These are phyloP conservation scores for Dinocampus coccinellae DNA, from an alignment of 2,888 invertebrate species.

Conservation along the genomic window DNA sequence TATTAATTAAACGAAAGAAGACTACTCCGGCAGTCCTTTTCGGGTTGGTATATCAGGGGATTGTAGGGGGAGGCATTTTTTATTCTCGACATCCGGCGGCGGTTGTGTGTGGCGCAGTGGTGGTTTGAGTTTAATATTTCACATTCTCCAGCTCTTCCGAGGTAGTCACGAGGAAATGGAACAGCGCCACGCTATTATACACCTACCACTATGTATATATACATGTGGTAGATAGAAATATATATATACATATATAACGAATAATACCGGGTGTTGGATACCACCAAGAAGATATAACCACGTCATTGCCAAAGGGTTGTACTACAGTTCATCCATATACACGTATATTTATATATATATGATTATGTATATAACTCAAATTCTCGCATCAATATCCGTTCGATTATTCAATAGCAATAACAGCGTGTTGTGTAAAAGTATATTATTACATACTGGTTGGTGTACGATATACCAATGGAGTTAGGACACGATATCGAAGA, in stretches of 20 bases:
- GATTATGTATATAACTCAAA: background rate
- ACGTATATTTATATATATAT: background rate
- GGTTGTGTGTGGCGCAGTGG: slow-evolving; percentile 19
- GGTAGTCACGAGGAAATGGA: slow-evolving; percentile 30
- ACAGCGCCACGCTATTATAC: slow-evolving; percentile 8
- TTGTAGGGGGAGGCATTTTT: slow-evolving; percentile 16
- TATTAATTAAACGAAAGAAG: slow-evolving; percentile 30
- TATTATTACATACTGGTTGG: slow-evolving; percentile 5
- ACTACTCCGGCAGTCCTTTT: slow-evolving; percentile 20
- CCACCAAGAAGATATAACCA: slow-evolving; percentile 21
- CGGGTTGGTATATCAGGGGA: slow-evolving; percentile 18
- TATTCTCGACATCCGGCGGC: slow-evolving; percentile 32
- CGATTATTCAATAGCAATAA: slow-evolving; percentile 26
- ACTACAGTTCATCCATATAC: too few relatives aligned
- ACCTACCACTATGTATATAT: slow-evolving; percentile 4
- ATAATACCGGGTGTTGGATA: slow-evolving; percentile 12
- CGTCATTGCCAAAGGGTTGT: slow-evolving; percentile 26
- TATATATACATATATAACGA: background rate
- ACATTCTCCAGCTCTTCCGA: slow-evolving; percentile 30
- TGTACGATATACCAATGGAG: background rate
- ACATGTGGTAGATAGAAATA: background rate
- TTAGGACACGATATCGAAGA: background rate
- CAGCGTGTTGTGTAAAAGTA: slow-evolving; percentile 1
- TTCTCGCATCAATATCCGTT: slow-evolving; percentile 22
- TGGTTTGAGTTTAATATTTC: slow-evolving; percentile 29